Evolutionary conservation across 2,888 invertebrate genomes (phyloP).

Genomic region (Syritta pipiens): DNA sequence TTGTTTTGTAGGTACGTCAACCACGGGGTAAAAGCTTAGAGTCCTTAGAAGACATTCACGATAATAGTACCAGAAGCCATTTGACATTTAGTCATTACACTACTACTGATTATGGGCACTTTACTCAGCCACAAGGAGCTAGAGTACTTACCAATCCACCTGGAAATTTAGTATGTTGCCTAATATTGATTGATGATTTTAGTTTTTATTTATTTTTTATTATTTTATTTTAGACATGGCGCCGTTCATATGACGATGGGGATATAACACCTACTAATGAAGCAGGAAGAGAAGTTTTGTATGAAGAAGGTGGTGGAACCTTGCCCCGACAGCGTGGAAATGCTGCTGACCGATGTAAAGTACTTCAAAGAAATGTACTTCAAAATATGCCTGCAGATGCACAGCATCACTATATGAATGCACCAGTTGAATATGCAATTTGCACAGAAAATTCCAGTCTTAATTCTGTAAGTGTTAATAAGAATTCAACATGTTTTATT

Average conservation of each 20-base stretch:
- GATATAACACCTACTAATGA: conserved; percentile 95
- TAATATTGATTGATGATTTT: neutral
- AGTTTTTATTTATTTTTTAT: neutral
- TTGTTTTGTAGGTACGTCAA: conserved; percentile 84
- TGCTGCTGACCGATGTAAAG: conserved; percentile 68
- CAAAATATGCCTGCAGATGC: conserved; percentile 78
- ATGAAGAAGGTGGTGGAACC: conserved; percentile 88
- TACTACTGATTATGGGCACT: conserved; percentile 78
- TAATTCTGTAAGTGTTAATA: conserved; percentile 71
- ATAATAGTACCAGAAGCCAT: conserved; percentile 81
- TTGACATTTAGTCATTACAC: conserved; percentile 79
- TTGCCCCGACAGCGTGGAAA: conserved; percentile 87
- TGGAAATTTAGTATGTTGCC: conserved; percentile 75
- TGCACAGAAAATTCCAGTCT: conserved; percentile 71
- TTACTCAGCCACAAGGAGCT: conserved; percentile 74
- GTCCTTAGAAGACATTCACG: conserved; percentile 89
- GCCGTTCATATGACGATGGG: conserved; percentile 92
- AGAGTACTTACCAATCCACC: conserved; percentile 74
- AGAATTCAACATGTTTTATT: neutral
- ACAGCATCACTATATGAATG: conserved; percentile 78
- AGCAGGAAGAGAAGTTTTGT: conserved; percentile 77
- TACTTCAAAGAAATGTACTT: conserved; percentile 77
- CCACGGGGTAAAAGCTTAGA: conserved; percentile 92
- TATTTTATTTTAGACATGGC: conserved; percentile 80
- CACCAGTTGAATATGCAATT: conserved; percentile 76